Evolutionary conservation across 53 echinoderm and acorn worm genomes (phyloP), one percentile per base, ranked within the genome.

Genomic region (Actinopyga echinites): DNA sequence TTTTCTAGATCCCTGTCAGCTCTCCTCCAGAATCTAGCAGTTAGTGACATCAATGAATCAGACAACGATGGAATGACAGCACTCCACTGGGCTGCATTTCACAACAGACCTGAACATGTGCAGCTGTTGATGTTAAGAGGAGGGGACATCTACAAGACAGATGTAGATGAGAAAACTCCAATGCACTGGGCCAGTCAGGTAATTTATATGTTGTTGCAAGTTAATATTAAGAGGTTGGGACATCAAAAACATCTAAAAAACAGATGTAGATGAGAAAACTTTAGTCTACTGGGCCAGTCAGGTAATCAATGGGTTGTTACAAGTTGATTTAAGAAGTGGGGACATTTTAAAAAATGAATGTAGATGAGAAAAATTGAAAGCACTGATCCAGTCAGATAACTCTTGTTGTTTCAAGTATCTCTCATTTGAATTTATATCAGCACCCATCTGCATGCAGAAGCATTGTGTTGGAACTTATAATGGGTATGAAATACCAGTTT

Each of bases 21-120:
- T 63, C 87, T 99, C 32, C 92, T 99, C 8, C 94, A 94, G 64
- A 86, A 90, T 31, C 73, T 99, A 68, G 90, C 90, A 55, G 90
- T 99, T 40, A 92, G 89, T 36, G 99, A 99, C 31, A 90, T 99
- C n/a, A 92, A 99, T 32, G 91, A 99, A 62, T 86, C 94, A 0
- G 99, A 99, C 83, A 94, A 92, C 64, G 99, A 99, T 36, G 99
- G 99, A 26, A 99, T 99, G 99, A 99, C 99, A 4, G 99, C 94
- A 22, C 79, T 99, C 25, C 99, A 99, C 67, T 99, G 99, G 99
- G 99, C 99, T 36, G 99, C 99, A 3, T 99, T 99, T 80, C 99
- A 99, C 68, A 92, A 92, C 54, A 92, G 94, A 19, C 92, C 93
- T 5, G 99, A 99, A 83, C 99, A 99, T 79, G 93, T 99, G 23